Evolutionary conservation across 1,140 invertebrate species (phyloP).

Genomic region (Ganaspis sp.): DNA sequence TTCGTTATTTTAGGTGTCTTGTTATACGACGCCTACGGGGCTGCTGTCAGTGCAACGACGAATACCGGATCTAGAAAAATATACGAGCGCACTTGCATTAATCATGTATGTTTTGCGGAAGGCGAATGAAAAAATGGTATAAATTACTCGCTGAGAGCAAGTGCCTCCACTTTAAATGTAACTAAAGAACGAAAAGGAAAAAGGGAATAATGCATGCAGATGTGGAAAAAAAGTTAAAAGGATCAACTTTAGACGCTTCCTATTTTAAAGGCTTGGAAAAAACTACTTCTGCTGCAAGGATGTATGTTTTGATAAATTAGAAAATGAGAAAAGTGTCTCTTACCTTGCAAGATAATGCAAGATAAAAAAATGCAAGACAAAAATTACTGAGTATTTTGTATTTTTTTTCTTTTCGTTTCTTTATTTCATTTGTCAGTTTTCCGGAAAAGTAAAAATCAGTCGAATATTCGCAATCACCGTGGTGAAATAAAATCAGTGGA

Average conservation of each 20-base stretch:
- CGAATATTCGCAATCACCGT: too few species aligned
- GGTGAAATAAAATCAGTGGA: too few species aligned
- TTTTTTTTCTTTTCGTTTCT: too few species aligned
- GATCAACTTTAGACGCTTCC: background rate
- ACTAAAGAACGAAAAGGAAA: constrained; percentile 12
- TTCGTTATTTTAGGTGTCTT: constrained; percentile 47
- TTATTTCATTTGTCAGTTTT: too few species aligned
- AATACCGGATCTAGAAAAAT: constrained; percentile 2
- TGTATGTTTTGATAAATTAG: background rate
- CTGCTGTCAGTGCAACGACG: background rate
- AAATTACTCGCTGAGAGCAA: constrained; percentile 15
- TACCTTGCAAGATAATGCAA: too few species aligned
- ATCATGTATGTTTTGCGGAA: constrained; percentile 21
- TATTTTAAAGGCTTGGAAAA: background rate
- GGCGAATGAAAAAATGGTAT: constrained; percentile 5
- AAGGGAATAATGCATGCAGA: background rate
- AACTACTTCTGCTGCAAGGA: background rate
- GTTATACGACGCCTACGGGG: constrained; percentile 31
- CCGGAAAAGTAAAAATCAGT: too few species aligned
- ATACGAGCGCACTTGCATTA: constrained; percentile 19
- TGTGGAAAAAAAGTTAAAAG: background rate
- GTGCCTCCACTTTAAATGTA: background rate
- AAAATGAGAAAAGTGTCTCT: background rate
- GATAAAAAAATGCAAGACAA: too few species aligned
- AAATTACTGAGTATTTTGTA: too few species aligned